Evolutionary conservation across 2,113 vertebrate species (phyloP), one percentile per base, ranked within the genome.

Genomic region (Pelvicachromis taeniatus): DNA sequence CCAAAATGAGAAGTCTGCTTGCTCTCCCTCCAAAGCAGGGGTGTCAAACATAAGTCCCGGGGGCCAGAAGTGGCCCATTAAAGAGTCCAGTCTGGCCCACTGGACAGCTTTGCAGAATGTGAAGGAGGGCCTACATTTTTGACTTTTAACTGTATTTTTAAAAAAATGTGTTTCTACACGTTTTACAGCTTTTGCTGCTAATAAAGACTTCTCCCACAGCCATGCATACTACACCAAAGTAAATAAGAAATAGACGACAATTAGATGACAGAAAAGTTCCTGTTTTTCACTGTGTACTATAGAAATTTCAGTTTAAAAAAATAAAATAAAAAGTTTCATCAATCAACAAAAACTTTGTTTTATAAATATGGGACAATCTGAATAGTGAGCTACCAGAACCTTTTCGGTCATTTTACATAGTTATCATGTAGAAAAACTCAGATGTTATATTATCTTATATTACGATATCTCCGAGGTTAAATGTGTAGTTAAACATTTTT

Each of bases 1-100:
- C 0, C 26, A 29, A 73, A 45, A 45, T 10, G 0, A 70, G 65
- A 70, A 19, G 42, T 73, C 1, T 0, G 14, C 68, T 50, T 11
- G 84, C 1, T 19, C 61, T 21, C 33, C 59, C 19, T 63, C 61
- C 21, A 35, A 65, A 14, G 33, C 59, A 63, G 59, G 17, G 58
- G 17, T 35, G 58, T 63, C 33, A n/a, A 1, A 63, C 33, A 38
- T 65, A 38, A 38, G 33, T 33, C 19, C 59, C 0, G 10, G 59
- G 1, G 6, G 6, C 19, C 19, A 65, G 59, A 5, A 13, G 2
- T 65, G 59, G 33, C 59, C 59, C 33, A 38, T 63, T 63, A 63
- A 63, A 38, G 10, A 63, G 33, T 38, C 19, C 19, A 63, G 4
- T 63, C 19, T 63, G 59, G 19, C 11, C 19, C 59, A 63, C 33